Evolutionary conservation across 1,140 invertebrate genomes (phyloP), one percentile per base, ranked within the genome.

Genomic region (Acyrthosiphon pisum): DNA sequence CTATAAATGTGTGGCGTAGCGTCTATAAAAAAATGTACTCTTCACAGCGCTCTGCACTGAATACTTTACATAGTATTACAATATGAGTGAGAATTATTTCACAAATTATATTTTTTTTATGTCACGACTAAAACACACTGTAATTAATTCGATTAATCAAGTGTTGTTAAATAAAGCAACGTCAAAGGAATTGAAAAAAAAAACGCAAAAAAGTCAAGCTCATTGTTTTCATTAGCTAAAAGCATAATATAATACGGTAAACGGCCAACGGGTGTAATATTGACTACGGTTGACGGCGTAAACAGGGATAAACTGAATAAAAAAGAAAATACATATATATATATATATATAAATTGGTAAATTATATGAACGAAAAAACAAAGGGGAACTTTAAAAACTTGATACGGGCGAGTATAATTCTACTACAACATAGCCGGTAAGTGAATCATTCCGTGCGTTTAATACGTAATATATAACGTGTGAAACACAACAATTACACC

Each of bases 181-280:
- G 41, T 86, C 44, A 46, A 86, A 86, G 84, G 84, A 86, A 86
- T 46, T 86, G 84, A 18, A 86, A 35, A 26, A 53, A 56, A 26
- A 37, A 35, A 37, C 60, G 30, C n/a, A 76, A 56, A 90, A 56
- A 89, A 53, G 30, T 53, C 35, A 50, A 35, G 46, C n/a, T 56
- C n/a, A 89, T 89, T 50, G 87, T 89, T 89, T 89, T 89, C 87
- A 89, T 89, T 89, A 89, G 87, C 87, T 89, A 89, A 89, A 89
- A 89, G 87, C 87, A 3, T 41, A 41, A 86, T 53, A 53, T 89
- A 53, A 41, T 37, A 89, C 48, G 35, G 60, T n/a, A 68, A 68
- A 68, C 60, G 56, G 35, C 46, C n/a, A 53, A 89, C n/a, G 48
- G 48, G 48, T 53, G 50, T 41, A 89, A 56, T 89, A 89, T 56